These are phyloP conservation scores for Chrysolina haemoptera DNA, from an alignment of 2,888 invertebrate genomes.

Conservation along the genomic window DNA sequence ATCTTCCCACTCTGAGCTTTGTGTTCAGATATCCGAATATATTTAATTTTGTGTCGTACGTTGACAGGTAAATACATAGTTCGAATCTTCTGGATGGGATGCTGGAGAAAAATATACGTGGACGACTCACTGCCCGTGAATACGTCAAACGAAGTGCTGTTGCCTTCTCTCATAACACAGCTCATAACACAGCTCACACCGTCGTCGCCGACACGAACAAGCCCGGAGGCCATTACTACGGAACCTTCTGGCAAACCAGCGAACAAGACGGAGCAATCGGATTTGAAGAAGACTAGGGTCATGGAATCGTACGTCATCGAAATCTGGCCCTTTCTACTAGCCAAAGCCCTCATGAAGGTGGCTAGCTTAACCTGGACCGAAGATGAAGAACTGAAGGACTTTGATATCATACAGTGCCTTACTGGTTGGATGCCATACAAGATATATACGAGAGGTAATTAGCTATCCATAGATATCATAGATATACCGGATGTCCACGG, in stretches of 20 bases:
- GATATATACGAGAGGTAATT: conserved; percentile 44
- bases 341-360: conserved; percentile 70
- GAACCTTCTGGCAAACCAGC: too few relatives aligned
- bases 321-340: conserved; percentile 71
- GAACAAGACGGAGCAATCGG: neutral
- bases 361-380: conserved; percentile 66
- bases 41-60: too few relatives aligned
- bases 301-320: conserved; percentile 58
- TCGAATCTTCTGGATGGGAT: conserved; percentile 70
- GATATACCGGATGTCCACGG: too few relatives aligned
- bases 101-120: conserved; percentile 70
- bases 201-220: neutral
- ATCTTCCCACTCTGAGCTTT: too few relatives aligned
- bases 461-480: too few relatives aligned
- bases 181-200: neutral
- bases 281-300: neutral
- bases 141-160: conserved; percentile 51
- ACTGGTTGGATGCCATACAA: conserved; percentile 69
- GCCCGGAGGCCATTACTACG: neutral
- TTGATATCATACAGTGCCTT: conserved; percentile 68
- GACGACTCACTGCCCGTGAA: conserved; percentile 71
- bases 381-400: conserved; percentile 65
- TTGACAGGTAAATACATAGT: conserved; percentile 70
- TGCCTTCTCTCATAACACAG: conserved; percentile 13
- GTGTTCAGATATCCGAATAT: too few relatives aligned